A percentile compares a stretch with the other conserved stretches of the same genome.
Evolutionary conservation across 2,797 vertebrate species (phyloP).

Genomic region (Mormyrus hasselquistii): DNA sequence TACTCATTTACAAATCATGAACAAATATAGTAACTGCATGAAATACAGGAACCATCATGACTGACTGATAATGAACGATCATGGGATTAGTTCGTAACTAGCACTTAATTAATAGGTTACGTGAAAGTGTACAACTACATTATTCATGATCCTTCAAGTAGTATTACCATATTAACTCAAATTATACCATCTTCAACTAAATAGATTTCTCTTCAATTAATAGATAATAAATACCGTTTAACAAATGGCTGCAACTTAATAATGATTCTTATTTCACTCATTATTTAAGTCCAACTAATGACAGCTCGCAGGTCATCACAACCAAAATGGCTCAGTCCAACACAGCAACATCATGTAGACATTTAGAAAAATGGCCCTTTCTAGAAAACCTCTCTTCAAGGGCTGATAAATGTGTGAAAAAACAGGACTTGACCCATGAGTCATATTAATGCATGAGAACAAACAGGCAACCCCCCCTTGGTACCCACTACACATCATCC

Average conservation of each 20-base stretch:
- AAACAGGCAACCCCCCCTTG: neutral
- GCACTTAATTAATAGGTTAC: neutral
- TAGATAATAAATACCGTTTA: neutral
- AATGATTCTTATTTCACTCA: neutral
- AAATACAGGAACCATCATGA: neutral
- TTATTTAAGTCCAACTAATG: neutral
- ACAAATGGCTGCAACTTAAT: neutral
- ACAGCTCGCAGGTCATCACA: neutral
- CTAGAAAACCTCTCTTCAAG: neutral
- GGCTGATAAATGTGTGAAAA: neutral
- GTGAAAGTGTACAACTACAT: neutral
- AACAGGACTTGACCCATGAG: neutral
- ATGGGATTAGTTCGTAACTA: neutral
- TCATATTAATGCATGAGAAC: neutral
- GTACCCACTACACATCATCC: neutral
- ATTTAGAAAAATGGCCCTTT: neutral
- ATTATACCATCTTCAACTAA: neutral
- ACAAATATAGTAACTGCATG: neutral
- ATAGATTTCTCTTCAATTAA: neutral
- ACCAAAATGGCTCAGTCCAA: neutral
- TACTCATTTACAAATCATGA: neutral
- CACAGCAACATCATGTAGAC: neutral
- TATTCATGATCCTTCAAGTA: neutral
- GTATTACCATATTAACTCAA: neutral
- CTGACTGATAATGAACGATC: neutral